A percentile compares a stretch with the other conserved stretches of the same genome.
Conservation (phyloP, 2,113 vertebrate genomes). For the cattle (Bos taurus) region ARS-UCD2.0 NC_037347.1:42570501-42571000, state of each 20-base stretch:
- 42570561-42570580: background rate
- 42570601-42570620: conserved; percentile 58
- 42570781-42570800: background rate
- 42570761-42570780: background rate
- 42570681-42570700: conserved; percentile 37
- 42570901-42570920: too few species aligned
- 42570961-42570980: too few species aligned
- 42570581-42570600: conserved; percentile 37
- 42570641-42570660: conserved; percentile 52
- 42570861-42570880: too few species aligned
- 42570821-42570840: too few species aligned
- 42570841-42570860: too few species aligned
- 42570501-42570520: too few species aligned
- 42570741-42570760: background rate
- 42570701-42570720: conserved; percentile 24
- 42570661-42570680: conserved; percentile 35
- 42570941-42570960: too few species aligned
- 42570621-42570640: conserved; percentile 37
- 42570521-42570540: too few species aligned
- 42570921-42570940: too few species aligned
- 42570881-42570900: too few species aligned
- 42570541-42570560: too few species aligned
- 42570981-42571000: too few species aligned
- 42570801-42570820: background rate
- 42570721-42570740: background rate